Percentiles rank a stretch among this genome's conserved stretches.
Conservation (phyloP, 2,113 vertebrate species). For the Xenopus borealis region DNA sequence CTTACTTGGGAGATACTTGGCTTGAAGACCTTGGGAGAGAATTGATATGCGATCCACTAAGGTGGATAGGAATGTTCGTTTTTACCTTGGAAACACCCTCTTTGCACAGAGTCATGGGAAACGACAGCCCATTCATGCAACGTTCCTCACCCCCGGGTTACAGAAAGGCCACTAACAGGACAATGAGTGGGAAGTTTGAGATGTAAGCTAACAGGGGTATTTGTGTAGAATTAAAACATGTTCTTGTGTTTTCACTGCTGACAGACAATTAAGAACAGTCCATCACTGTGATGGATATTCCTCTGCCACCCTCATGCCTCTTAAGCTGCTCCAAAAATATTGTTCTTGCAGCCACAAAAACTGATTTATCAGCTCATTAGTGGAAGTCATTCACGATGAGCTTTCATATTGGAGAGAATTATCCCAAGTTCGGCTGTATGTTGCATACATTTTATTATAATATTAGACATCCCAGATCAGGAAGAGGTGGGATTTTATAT, state of each 20-base stretch:
- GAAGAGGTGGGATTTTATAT: no score
- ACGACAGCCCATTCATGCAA: background rate
- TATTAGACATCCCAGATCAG: no score
- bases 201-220: background rate
- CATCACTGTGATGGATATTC: conserved; percentile 26
- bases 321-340: conserved; percentile 26
- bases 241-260: conserved; percentile 28
- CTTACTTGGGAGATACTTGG: no score
- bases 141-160: background rate
- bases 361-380: background rate
- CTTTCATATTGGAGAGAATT: background rate
- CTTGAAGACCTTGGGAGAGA: background rate
- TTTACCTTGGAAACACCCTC: background rate
- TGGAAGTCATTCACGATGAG: background rate
- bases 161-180: background rate
- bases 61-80: background rate
- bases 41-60: background rate
- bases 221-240: conserved; percentile 1
- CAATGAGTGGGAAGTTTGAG: background rate
- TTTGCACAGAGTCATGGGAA: conserved; percentile 7
- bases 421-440: no score
- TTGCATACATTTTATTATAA: no score
- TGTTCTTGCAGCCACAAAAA: conserved; percentile 1
- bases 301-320: conserved; percentile 2
- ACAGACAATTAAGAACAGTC: conserved; percentile 28